phyloP scores from a whole-genome alignment of 2,888 invertebrate species.

The Orthosia incerta region DNA sequence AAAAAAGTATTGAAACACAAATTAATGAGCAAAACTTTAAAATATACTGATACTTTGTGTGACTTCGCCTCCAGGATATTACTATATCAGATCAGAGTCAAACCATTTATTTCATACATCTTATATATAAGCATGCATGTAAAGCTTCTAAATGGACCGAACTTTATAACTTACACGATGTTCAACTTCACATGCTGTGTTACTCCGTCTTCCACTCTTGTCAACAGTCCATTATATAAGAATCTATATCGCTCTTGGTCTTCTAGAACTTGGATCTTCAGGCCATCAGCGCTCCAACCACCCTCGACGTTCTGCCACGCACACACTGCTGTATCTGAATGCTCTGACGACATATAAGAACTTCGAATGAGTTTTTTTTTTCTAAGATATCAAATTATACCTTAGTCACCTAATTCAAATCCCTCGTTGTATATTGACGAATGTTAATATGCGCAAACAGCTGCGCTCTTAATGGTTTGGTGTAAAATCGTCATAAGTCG shows the following conservation, averaged over 20 bases:
- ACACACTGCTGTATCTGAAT: slow-evolving; percentile 88
- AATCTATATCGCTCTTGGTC: slow-evolving; percentile 92
- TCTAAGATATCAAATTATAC: too few relatives aligned
- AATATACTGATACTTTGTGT: too few relatives aligned
- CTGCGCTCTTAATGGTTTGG: not conserved
- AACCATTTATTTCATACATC: too few relatives aligned
- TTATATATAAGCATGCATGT: too few relatives aligned
- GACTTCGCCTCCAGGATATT: too few relatives aligned
- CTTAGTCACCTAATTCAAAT: too few relatives aligned
- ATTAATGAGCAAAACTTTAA: too few relatives aligned
- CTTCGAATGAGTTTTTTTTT: not conserved
- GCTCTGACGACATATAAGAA: slow-evolving; percentile 77
- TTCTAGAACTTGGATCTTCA: slow-evolving; percentile 92
- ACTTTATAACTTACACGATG: slow-evolving; percentile 89
- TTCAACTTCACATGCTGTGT: slow-evolving; percentile 87
- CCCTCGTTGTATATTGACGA: not conserved
- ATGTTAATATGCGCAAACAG: not conserved
- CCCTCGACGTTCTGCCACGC: slow-evolving; percentile 77
- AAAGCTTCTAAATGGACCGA: too few relatives aligned
- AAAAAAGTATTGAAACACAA: slow-evolving; percentile 50
- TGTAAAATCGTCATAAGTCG: not conserved
- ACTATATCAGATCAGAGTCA: too few relatives aligned
- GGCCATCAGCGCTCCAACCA: slow-evolving; percentile 91
- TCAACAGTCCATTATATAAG: slow-evolving; percentile 93
- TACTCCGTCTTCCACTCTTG: slow-evolving; percentile 79